A percentile compares a stretch with the other conserved stretches of the same genome.
phyloP scores from a whole-genome alignment of 2,888 invertebrate genomes.

The Ferdinandea cuprea region DNA sequence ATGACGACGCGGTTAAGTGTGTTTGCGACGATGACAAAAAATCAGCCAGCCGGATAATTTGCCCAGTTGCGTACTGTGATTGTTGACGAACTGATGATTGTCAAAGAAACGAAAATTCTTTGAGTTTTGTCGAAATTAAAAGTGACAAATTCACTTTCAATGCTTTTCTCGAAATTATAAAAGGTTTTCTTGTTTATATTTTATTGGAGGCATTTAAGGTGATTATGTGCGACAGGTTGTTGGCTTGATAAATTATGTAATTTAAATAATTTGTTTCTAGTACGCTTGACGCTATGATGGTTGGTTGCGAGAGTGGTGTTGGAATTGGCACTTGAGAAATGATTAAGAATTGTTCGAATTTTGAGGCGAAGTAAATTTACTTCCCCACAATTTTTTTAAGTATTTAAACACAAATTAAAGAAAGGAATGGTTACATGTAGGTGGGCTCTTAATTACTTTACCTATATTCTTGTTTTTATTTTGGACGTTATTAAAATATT shows the following conservation, averaged over 20 bases:
- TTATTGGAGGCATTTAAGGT: constrained; percentile 11
- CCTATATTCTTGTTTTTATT: too few species aligned
- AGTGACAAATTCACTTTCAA: constrained; percentile 73
- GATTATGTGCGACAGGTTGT: constrained; percentile 29
- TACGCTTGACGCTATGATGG: neutral
- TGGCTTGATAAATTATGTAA: constrained; percentile 49
- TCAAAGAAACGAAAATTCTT: constrained; percentile 52
- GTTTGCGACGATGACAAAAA: constrained; percentile 43
- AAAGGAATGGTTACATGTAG: too few species aligned
- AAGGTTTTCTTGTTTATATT: too few species aligned
- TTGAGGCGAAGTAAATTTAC: too few species aligned
- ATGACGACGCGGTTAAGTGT: constrained; percentile 36
- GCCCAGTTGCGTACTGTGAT: constrained; percentile 57
- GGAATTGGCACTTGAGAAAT: constrained; percentile 2
- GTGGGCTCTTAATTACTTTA: too few species aligned
- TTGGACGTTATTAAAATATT: too few species aligned
- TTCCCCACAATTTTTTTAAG: too few species aligned
- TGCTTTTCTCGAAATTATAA: constrained; percentile 18
- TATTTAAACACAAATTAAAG: too few species aligned
- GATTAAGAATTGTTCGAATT: too few species aligned
- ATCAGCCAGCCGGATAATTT: constrained; percentile 64
- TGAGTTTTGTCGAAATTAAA: constrained; percentile 55
- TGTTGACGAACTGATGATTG: constrained; percentile 47
- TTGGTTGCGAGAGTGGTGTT: neutral
- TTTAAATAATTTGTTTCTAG: constrained; percentile 32